Conservation (phyloP, 2,888 invertebrate species). For the Pandemis corylana region DNA sequence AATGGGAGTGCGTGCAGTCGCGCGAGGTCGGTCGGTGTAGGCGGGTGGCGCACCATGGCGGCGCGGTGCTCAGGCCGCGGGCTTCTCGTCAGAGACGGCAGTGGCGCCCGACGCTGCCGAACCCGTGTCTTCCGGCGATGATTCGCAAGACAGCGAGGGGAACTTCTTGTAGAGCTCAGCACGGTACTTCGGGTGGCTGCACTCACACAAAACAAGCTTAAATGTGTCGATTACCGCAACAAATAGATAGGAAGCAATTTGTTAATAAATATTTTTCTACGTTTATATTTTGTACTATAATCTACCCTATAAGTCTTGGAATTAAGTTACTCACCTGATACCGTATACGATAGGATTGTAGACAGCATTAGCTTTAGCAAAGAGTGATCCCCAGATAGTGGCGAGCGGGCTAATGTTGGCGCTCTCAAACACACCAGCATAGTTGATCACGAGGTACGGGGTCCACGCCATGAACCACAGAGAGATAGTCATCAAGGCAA, state of each 20-base stretch:
- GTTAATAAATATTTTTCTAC: background rate
- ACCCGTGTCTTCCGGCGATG: conserved; percentile 85
- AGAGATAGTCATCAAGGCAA: conserved; percentile 95
- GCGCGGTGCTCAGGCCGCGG: conserved; percentile 81
- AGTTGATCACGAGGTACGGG: conserved; percentile 94
- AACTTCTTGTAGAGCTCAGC: conserved; percentile 90
- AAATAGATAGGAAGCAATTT: too few species aligned
- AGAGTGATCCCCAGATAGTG: conserved; percentile 95
- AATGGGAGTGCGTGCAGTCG: conserved; percentile 49
- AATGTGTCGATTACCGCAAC: too few species aligned
- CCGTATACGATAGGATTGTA: conserved; percentile 97
- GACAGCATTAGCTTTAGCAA: conserved; percentile 96
- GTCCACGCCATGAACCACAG: conserved; percentile 98
- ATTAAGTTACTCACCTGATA: conserved; percentile 87
- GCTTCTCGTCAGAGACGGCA: conserved; percentile 87
- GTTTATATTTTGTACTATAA: background rate
- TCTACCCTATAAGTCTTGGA: background rate
- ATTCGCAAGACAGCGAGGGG: conserved; percentile 90
- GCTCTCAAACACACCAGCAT: conserved; percentile 90
- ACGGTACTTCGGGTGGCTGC: conserved; percentile 91
- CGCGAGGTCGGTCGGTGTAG: conserved; percentile 31
- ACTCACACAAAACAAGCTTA: conserved; percentile 37
- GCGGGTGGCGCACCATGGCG: conserved; percentile 18
- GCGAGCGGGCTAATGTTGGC: conserved; percentile 90
- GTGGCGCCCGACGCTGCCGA: conserved; percentile 89